These are phyloP conservation scores for Thalpophila matura DNA, from an alignment of 2,888 invertebrate species.

Conservation along the genomic window DNA sequence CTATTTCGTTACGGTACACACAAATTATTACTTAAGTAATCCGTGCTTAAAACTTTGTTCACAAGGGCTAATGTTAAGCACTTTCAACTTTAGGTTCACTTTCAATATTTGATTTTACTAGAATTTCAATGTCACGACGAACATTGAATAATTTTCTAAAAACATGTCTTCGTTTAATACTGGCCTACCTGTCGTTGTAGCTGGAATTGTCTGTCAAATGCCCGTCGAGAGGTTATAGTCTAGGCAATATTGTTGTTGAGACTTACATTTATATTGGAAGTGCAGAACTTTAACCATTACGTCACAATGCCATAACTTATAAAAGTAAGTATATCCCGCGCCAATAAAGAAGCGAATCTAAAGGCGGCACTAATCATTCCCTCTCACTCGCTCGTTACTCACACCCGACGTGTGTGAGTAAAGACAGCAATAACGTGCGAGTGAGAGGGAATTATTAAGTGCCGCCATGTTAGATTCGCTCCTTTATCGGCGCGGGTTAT, in stretches of 20 bases:
- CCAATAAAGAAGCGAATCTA: too few species aligned
- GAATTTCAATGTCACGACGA: background rate
- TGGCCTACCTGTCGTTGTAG: background rate
- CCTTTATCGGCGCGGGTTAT: too few species aligned
- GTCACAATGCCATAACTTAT: background rate
- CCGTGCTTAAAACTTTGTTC: background rate
- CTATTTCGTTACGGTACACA: slow-evolving; percentile 18
- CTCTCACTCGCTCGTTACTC: too few species aligned
- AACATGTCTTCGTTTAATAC: too few species aligned
- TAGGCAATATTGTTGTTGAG: background rate
- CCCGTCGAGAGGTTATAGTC: background rate
- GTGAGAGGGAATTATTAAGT: too few species aligned
- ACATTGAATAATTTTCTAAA: background rate
- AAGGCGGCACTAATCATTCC: too few species aligned
- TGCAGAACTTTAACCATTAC: background rate
- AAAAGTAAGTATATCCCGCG: background rate
- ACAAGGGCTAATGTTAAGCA: slow-evolving; percentile 11
- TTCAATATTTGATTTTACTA: too few species aligned
- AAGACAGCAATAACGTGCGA: too few species aligned
- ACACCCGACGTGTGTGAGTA: too few species aligned
- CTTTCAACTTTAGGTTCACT: too few species aligned
- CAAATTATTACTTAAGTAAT: slow-evolving; percentile 14
- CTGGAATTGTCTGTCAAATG: background rate
- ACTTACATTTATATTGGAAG: background rate
- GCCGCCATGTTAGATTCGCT: too few species aligned